Evolutionary conservation across 2,797 vertebrate genomes (phyloP).

Genomic region (Oreochromis grahami): DNA sequence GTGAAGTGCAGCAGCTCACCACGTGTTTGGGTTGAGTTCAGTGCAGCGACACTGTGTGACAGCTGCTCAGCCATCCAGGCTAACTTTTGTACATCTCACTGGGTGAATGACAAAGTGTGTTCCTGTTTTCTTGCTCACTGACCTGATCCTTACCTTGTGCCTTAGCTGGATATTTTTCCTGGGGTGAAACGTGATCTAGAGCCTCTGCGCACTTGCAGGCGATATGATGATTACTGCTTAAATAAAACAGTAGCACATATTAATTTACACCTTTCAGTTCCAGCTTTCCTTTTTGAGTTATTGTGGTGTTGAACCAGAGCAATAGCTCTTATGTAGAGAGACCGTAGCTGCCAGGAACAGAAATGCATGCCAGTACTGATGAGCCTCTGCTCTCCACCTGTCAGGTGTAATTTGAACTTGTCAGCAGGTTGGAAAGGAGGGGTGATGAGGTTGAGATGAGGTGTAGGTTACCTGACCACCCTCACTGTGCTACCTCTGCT

Average conservation of each 20-base stretch:
- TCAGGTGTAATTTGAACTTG: slow-evolving; percentile 4
- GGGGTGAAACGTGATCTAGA: background rate
- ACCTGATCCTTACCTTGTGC: background rate
- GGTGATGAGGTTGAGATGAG: background rate
- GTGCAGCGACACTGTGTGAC: background rate
- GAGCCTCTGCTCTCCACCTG: slow-evolving; percentile 34
- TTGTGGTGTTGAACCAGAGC: background rate
- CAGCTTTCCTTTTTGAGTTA: background rate
- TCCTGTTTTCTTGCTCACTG: background rate
- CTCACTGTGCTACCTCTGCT: background rate
- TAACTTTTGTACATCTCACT: background rate
- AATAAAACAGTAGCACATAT: slow-evolving; percentile 18
- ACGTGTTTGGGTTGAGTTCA: background rate
- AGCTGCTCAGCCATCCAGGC: background rate
- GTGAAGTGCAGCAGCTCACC: background rate
- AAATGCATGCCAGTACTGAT: background rate
- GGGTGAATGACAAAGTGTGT: background rate
- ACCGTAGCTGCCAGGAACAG: accelerated
- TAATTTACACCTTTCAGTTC: background rate
- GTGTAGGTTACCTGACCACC: slow-evolving; percentile 5
- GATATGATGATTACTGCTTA: background rate
- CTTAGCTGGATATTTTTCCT: background rate
- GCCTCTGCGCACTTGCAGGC: background rate
- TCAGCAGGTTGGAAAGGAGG: background rate
- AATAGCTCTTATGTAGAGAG: background rate